Conservation (phyloP, 2,797 vertebrate species). For the Simalia tracyae region DNA sequence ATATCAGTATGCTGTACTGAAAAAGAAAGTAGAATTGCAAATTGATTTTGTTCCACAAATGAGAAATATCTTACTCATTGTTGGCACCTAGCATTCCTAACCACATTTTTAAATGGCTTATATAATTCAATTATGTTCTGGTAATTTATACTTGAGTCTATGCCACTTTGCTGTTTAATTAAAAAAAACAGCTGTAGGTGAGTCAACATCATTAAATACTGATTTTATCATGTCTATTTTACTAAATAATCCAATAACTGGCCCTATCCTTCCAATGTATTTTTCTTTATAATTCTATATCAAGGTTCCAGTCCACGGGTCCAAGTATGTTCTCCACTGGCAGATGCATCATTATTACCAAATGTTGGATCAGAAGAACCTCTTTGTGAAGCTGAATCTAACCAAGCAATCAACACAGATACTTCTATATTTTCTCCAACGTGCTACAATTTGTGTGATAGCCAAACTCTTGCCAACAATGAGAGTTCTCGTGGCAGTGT, state of each 20-base stretch:
- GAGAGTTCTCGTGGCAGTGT: constrained; percentile 38
- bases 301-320: constrained; percentile 57
- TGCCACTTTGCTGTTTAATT: neutral
- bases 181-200: neutral
- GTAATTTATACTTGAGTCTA: neutral
- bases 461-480: constrained; percentile 37
- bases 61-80: neutral
- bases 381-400: constrained; percentile 38
- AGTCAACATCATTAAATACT: constrained; percentile 14
- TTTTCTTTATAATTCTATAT: constrained; percentile 57
- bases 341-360: constrained; percentile 47
- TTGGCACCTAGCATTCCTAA: neutral
- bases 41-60: neutral
- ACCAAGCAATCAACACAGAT: constrained; percentile 37
- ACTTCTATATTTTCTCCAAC: constrained; percentile 29
- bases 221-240: constrained; percentile 19
- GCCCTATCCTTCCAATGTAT: constrained; percentile 41
- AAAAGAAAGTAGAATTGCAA: neutral
- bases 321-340: constrained; percentile 57
- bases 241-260: constrained; percentile 27
- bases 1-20: neutral
- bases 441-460: constrained; percentile 52
- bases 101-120: neutral
- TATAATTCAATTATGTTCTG: neutral
- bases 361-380: constrained; percentile 51